These are phyloP conservation scores for Helicorthomorpha holstii DNA, from an alignment of 1,140 invertebrate species.

Conservation along the genomic window DNA sequence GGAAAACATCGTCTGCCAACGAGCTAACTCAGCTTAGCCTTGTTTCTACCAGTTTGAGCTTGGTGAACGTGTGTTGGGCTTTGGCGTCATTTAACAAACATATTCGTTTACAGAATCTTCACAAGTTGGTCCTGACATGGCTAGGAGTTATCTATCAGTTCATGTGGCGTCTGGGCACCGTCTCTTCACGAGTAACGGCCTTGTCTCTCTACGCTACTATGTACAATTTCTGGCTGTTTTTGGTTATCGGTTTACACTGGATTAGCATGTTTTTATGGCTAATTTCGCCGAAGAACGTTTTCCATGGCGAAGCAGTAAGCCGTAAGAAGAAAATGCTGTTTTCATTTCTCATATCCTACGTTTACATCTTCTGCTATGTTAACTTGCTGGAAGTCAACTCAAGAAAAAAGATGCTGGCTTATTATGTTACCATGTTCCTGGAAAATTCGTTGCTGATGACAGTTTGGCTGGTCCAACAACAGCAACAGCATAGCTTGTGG, in stretches of 20 bases:
- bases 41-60: constrained; percentile 58
- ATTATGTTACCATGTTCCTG: constrained; percentile 78
- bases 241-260: constrained; percentile 64
- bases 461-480: constrained; percentile 38
- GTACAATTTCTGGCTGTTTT: constrained; percentile 64
- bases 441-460: constrained; percentile 62
- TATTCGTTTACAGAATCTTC: constrained; percentile 57
- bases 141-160: constrained; percentile 73
- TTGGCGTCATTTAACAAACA: constrained; percentile 79
- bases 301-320: constrained; percentile 57
- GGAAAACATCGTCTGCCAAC: constrained; percentile 25
- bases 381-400: constrained; percentile 67
- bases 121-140: constrained; percentile 69
- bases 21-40: constrained; percentile 55
- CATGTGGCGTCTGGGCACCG: constrained; percentile 66
- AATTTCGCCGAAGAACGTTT: constrained; percentile 63
- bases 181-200: constrained; percentile 58
- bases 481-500: constrained; percentile 23
- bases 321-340: constrained; percentile 43
- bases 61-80: constrained; percentile 77
- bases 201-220: constrained; percentile 68
- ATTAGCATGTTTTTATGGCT: constrained; percentile 70
- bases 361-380: constrained; percentile 79
- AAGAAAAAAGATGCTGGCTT: constrained; percentile 62
- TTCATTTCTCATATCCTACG: constrained; percentile 57